Percentiles rank a stretch among this genome's conserved stretches.
These are phyloP conservation scores for Cyprinodon tularosa DNA, from an alignment of 2,113 vertebrate genomes.

Conservation along the genomic window DNA sequence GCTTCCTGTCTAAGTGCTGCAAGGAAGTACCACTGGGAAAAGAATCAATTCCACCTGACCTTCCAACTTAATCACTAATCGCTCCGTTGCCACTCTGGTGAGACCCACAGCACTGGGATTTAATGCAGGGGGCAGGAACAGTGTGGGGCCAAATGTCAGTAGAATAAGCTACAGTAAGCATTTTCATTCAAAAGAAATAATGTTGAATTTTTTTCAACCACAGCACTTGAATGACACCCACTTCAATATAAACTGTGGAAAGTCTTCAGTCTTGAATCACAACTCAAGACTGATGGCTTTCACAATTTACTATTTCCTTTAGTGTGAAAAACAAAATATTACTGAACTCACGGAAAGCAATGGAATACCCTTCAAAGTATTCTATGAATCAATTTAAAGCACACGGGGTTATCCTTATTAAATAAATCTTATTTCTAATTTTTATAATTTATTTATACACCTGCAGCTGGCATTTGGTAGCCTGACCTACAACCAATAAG, in stretches of 20 bases:
- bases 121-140: conserved; percentile 34
- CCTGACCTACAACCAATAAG: too few relatives aligned
- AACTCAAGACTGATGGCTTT: too few relatives aligned
- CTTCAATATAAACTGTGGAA: background rate
- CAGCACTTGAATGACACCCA: background rate
- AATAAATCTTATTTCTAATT: too few relatives aligned
- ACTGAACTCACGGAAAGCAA: background rate
- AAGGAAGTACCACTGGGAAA: conserved; percentile 60
- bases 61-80: conserved; percentile 80
- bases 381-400: background rate
- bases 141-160: conserved; percentile 34
- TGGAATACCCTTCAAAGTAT: background rate
- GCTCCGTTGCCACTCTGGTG: conserved; percentile 47
- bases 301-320: background rate
- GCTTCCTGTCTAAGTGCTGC: conserved; percentile 56
- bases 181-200: conserved; percentile 24
- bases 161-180: conserved; percentile 28
- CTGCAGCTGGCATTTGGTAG: too few relatives aligned
- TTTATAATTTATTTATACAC: too few relatives aligned
- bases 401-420: too few relatives aligned
- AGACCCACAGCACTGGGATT: conserved; percentile 58
- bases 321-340: background rate
- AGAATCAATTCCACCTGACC: conserved; percentile 82
- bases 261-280: background rate
- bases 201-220: conserved; percentile 15